These are phyloP conservation scores for Chrysochloris asiatica DNA, from an alignment of 2,113 vertebrate species.

Conservation along the genomic window DNA sequence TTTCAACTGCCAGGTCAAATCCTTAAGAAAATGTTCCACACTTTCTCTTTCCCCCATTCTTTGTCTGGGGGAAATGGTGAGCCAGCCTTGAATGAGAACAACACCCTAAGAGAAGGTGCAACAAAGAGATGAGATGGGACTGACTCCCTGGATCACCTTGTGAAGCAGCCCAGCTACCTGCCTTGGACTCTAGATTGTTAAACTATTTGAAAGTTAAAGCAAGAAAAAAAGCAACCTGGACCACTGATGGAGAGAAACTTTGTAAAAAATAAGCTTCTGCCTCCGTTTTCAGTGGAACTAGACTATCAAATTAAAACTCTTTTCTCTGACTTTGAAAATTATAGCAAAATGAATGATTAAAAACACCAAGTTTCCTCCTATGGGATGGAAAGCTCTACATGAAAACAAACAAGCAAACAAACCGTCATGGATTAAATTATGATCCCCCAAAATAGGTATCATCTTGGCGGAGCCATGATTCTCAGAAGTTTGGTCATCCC, in stretches of 20 bases:
- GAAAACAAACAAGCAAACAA: background rate
- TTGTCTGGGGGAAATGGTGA: background rate
- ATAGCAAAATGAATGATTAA: background rate
- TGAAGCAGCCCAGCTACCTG: background rate
- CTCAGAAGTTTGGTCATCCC: no score
- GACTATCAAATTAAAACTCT: background rate
- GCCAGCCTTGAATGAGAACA: background rate
- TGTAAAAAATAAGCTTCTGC: background rate
- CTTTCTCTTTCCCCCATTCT: background rate
- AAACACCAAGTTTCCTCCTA: background rate
- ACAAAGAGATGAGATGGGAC: background rate
- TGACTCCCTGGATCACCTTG: background rate
- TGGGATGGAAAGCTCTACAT: background rate
- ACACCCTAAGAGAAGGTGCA: background rate
- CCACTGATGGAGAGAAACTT: background rate
- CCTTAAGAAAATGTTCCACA: background rate
- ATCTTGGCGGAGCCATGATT: no score
- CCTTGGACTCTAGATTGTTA: background rate
- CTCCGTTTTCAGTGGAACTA: background rate
- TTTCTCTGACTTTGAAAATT: slow-evolving; percentile 8
- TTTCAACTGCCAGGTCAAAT: background rate
- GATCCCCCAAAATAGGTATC: background rate
- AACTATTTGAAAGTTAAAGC: background rate
- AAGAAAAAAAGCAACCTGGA: background rate
- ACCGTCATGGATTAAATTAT: background rate